Percentiles rank a stretch among this genome's conserved stretches.
Conservation (phyloP, 2,797 vertebrate species). For the Alcedo atthis region DNA sequence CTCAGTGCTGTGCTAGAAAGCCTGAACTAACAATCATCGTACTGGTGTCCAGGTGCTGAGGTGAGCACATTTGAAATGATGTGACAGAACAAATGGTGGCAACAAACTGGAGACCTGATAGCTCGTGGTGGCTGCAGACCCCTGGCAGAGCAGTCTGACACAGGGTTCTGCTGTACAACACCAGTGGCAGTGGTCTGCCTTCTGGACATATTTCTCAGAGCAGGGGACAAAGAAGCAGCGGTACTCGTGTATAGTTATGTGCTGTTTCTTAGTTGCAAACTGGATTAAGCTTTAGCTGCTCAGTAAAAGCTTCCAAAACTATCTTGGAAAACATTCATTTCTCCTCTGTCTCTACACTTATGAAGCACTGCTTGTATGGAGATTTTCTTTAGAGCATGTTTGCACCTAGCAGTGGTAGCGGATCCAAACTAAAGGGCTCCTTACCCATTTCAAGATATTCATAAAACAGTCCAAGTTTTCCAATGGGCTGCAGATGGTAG, state of each 20-base stretch:
- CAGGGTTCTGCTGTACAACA: background rate
- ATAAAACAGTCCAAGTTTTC: slow-evolving; percentile 91
- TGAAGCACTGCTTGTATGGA: background rate
- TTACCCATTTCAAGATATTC: slow-evolving; percentile 98
- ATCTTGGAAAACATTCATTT: background rate
- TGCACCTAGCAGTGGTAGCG: background rate
- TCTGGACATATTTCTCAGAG: background rate
- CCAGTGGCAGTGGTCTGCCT: background rate
- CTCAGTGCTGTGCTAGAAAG: background rate
- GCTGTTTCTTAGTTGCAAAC: background rate
- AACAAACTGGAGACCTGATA: background rate
- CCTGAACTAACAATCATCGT: background rate
- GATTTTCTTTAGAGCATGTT: background rate
- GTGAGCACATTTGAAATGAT: background rate
- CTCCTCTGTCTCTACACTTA: background rate
- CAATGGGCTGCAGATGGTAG: slow-evolving; percentile 86
- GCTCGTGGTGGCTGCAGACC: background rate
- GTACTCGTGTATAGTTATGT: background rate
- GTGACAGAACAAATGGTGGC: background rate
- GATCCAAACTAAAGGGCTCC: slow-evolving; percentile 24
- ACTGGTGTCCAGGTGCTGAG: background rate
- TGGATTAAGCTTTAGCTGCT: background rate
- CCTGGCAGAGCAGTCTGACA: background rate
- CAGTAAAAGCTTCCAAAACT: background rate
- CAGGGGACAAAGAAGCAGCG: background rate